phyloP scores from a whole-genome alignment of 2,888 invertebrate genomes.

The Leptura quadrifasciata region DNA sequence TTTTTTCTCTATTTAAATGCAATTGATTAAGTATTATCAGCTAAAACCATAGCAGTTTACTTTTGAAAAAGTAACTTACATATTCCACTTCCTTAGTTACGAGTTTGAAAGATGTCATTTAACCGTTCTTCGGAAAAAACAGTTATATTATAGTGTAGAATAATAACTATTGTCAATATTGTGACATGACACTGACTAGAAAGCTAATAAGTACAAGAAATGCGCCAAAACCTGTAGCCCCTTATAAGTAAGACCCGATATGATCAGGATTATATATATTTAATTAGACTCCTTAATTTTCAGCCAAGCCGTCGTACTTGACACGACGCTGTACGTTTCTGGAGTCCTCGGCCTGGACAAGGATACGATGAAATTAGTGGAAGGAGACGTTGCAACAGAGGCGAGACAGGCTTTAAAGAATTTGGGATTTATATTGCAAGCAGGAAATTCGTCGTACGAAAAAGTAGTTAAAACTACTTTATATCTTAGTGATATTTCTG shows the following conservation, averaged over 20 bases:
- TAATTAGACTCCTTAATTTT: slow-evolving; percentile 42
- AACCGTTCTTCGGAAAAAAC: not conserved
- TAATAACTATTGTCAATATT: slow-evolving; percentile 11
- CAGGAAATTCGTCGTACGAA: slow-evolving; percentile 82
- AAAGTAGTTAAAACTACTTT: slow-evolving; percentile 93
- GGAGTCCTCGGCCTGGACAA: slow-evolving; percentile 89
- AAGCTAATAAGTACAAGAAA: slow-evolving; percentile 80
- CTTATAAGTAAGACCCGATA: slow-evolving; percentile 80
- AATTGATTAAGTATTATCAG: too few relatives aligned
- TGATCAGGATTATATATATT: not conserved
- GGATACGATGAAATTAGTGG: slow-evolving; percentile 81
- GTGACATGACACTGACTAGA: slow-evolving; percentile 63
- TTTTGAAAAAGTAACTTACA: not conserved
- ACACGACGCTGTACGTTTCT: slow-evolving; percentile 90
- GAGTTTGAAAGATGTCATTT: not conserved
- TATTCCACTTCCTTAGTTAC: not conserved
- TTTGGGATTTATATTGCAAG: slow-evolving; percentile 85
- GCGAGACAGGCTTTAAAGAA: slow-evolving; percentile 86
- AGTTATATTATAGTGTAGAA: not conserved
- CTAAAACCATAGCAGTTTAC: too few relatives aligned
- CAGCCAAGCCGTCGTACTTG: slow-evolving; percentile 92
- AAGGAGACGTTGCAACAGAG: slow-evolving; percentile 85
- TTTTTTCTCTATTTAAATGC: too few relatives aligned
- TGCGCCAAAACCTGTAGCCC: slow-evolving; percentile 86
- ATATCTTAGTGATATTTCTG: slow-evolving; percentile 85